Evolutionary conservation across 2,888 invertebrate species (phyloP), one percentile per base, ranked within the genome.

Genomic region (Calliopum simillimum): DNA sequence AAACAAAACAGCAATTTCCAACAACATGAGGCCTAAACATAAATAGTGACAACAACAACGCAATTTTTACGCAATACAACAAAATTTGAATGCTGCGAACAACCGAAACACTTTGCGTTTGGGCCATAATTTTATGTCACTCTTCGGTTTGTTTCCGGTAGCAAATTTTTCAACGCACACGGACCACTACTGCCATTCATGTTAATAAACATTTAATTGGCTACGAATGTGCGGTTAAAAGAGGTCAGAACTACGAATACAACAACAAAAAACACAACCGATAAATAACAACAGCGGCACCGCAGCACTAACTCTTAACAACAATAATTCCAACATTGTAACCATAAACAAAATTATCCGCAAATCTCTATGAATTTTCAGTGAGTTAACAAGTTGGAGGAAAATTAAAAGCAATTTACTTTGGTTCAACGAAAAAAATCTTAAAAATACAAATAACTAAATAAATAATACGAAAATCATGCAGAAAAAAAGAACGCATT

Each of bases 401-500:
- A 41, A 59, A 59, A 59, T 23, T 6, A 3, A 59, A 41, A 23
- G 16, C 41, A 19, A 59, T 44, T 11, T n/a, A 56, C n/a, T 56
- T 21, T 21, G 14, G 19, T n/a, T n/a, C n/a, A n/a, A 19, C 33
- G 5, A 63, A 63, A 63, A 14, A 11, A 53, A 16, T 16, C 21
- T 41, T 14, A 21, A 21, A 33, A 51, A 49, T 14, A 5, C 14
- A 41, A 19, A 25, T 4, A 43, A 53, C 16, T 33, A 21, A 51
- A 63, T n/a, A 56, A 66, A 21, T 25, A 49, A 59, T 41, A 21
- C 23, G 66, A 33, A 53, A 64, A 59, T 6, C 13, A 16, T 43
- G 16, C 4, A 41, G 25, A 43, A 67, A n/a, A n/a, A n/a, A n/a
- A n/a, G n/a, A 58, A 44, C 66, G 56, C 58, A 49, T 67, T 67